phyloP scores from a whole-genome alignment of 2,113 vertebrate species.

The Lophius piscatorius region DNA sequence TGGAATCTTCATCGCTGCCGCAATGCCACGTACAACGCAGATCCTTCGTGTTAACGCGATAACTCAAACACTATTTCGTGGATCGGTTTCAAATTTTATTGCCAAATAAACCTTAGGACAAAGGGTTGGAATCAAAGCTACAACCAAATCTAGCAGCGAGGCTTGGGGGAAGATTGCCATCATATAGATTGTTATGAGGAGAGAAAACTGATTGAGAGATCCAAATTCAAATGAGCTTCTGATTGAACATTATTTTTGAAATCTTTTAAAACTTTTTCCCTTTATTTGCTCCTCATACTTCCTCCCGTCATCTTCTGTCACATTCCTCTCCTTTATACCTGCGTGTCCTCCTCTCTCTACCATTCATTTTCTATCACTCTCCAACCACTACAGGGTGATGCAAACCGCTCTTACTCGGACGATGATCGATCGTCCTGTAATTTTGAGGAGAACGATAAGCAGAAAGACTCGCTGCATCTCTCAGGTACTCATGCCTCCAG shows the following conservation, averaged over 20 bases:
- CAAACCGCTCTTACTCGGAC: constrained; percentile 95
- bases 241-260: constrained; percentile 31
- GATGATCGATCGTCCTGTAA: constrained; percentile 95
- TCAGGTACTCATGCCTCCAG: constrained; percentile 77
- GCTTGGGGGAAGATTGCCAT: constrained; percentile 3
- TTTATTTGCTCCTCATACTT: constrained; percentile 4
- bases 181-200: neutral
- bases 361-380: neutral
- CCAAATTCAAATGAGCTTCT: constrained; percentile 22
- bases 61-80: too few species aligned
- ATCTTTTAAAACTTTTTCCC: too few species aligned
- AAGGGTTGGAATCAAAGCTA: too few species aligned
- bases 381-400: constrained; percentile 94
- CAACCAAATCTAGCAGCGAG: too few species aligned
- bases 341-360: neutral
- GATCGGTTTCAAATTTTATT: too few species aligned
- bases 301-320: neutral
- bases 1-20: too few species aligned
- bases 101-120: too few species aligned
- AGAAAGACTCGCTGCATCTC: constrained; percentile 84
- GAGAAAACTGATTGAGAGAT: neutral
- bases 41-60: too few species aligned
- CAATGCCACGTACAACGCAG: too few species aligned
- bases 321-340: neutral
- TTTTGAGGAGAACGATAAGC: constrained; percentile 90